Evolutionary conservation across 2,113 vertebrate genomes (phyloP).

Genomic region (Oryzias woworae): DNA sequence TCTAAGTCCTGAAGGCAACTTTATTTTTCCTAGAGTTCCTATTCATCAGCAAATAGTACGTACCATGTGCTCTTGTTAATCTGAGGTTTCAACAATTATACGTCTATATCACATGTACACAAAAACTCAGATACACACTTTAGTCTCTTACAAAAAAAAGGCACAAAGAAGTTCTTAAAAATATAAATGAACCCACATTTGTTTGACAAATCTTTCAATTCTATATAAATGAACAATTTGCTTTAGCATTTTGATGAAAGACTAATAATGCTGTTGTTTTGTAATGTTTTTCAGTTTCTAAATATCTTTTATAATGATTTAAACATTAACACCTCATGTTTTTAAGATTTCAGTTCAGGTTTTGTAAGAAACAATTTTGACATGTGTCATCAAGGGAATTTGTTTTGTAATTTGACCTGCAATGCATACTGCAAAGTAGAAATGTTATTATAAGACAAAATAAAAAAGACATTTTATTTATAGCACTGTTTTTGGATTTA

Average conservation of each 20-base stretch:
- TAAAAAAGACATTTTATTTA: constrained; percentile 19
- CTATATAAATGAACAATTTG: background rate
- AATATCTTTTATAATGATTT: background rate
- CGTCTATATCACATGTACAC: background rate
- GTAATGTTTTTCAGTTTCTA: constrained; percentile 2
- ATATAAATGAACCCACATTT: constrained; percentile 24
- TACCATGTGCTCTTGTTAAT: constrained; percentile 22
- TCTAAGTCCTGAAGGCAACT: constrained; percentile 33
- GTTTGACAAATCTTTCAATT: constrained; percentile 8
- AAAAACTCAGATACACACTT: constrained; percentile 11
- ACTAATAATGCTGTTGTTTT: no score
- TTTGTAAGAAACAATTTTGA: no score
- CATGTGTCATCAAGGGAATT: no score
- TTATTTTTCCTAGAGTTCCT: constrained; percentile 28
- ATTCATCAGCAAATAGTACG: constrained; percentile 24
- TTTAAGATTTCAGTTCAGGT: no score
- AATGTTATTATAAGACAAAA: background rate
- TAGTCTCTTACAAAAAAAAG: constrained; percentile 15
- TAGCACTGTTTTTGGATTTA: constrained; percentile 15
- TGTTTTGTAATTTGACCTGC: no score
- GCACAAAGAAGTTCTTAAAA: constrained; percentile 47
- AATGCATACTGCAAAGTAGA: background rate
- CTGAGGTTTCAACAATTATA: constrained; percentile 12
- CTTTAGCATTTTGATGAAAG: no score
- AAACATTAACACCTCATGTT: background rate